These are phyloP conservation scores for Hydrochoerus hydrochaeris DNA, from an alignment of 2,113 vertebrate species.

Conservation along the genomic window DNA sequence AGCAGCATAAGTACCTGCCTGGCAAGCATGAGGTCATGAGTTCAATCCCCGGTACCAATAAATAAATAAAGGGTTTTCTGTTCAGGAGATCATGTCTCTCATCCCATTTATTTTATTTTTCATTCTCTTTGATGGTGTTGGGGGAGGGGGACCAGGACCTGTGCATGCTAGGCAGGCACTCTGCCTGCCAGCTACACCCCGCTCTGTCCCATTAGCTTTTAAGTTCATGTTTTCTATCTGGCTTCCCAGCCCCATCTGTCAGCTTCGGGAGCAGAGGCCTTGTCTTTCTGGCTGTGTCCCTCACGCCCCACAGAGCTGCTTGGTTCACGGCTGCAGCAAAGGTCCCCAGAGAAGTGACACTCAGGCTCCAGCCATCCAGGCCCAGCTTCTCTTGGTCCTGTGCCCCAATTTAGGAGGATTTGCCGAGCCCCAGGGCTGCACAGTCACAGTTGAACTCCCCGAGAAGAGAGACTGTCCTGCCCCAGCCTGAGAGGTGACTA, in stretches of 20 bases:
- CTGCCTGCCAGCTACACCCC: not conserved
- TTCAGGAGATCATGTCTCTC: no score
- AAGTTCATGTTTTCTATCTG: constrained; percentile 20
- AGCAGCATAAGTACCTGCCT: no score
- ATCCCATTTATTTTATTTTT: no score
- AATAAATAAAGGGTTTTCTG: no score
- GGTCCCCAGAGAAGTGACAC: not conserved
- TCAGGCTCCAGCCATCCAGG: not conserved
- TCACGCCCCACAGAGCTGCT: not conserved
- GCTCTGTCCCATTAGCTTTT: not conserved
- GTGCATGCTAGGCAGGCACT: not conserved
- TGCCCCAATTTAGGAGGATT: not conserved
- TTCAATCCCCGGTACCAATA: no score
- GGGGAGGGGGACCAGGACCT: no score
- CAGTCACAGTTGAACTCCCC: not conserved
- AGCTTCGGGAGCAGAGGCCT: not conserved
- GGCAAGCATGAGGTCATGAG: no score
- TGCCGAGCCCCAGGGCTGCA: not conserved
- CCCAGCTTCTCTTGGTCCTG: not conserved
- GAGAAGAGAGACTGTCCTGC: not conserved
- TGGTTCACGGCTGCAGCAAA: not conserved
- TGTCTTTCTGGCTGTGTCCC: not conserved
- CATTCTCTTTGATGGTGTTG: no score
- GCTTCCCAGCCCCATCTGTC: not conserved
- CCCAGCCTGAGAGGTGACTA: not conserved